A percentile compares a stretch with the other conserved stretches of the same genome.
Conservation (phyloP, 2,888 invertebrate species). For the Ptychoptera contaminata region DNA sequence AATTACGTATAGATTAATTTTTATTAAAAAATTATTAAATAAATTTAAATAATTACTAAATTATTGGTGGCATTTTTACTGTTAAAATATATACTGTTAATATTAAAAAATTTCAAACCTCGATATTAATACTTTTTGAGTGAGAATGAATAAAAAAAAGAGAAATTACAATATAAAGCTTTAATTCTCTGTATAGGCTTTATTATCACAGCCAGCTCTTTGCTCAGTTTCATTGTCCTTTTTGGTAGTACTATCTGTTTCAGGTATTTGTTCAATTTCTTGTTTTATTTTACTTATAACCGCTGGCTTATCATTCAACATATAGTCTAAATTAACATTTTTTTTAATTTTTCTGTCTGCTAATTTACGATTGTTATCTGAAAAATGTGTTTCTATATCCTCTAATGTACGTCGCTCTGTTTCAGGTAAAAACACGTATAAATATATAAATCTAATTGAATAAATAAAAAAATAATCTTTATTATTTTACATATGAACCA, state of each 20-base stretch:
- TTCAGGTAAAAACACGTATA: constrained; percentile 38
- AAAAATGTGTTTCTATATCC: constrained; percentile 14
- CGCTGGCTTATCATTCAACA: no score
- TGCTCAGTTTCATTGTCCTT: background rate
- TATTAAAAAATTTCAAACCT: no score
- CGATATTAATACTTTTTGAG: no score
- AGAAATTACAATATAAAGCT: background rate
- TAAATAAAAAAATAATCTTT: constrained; percentile 1
- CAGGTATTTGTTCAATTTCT: background rate
- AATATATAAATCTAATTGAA: constrained; percentile 23
- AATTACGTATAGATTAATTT: constrained; percentile 7
- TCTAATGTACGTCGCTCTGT: constrained; percentile 32
- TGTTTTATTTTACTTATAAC: background rate
- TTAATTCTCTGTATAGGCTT: constrained; percentile 10
- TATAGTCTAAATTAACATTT: background rate
- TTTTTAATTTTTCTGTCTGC: constrained; percentile 12
- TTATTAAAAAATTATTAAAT: no score
- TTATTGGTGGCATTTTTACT: no score
- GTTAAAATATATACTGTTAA: no score
- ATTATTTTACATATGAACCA: no score
- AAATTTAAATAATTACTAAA: no score
- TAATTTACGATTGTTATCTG: constrained; percentile 11
- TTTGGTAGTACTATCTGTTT: background rate
- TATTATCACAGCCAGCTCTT: constrained; percentile 12
- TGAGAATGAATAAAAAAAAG: background rate